phyloP scores from a whole-genome alignment of 2,888 invertebrate genomes.

The Thecophora atra region DNA sequence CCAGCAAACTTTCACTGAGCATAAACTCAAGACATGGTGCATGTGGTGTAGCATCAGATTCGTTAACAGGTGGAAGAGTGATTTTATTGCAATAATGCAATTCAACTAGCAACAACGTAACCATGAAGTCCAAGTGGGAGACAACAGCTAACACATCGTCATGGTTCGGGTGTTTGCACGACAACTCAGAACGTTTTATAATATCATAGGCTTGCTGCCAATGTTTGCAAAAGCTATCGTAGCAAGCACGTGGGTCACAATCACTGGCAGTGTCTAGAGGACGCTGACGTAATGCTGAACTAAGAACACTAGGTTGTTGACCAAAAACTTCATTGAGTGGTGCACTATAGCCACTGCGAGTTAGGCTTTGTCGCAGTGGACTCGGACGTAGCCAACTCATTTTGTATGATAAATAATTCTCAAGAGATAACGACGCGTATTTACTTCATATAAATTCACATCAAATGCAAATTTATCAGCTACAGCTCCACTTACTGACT shows the following conservation, averaged over 20 bases:
- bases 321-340: constrained; percentile 40
- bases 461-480: no score
- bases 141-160: constrained; percentile 92
- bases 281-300: constrained; percentile 67
- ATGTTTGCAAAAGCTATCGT: constrained; percentile 91
- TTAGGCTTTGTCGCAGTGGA: constrained; percentile 66
- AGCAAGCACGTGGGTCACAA: constrained; percentile 89
- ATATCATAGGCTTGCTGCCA: constrained; percentile 93
- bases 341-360: constrained; percentile 64
- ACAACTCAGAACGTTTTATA: constrained; percentile 74
- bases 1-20: constrained; percentile 85
- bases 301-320: constrained; percentile 27
- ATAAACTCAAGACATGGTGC: constrained; percentile 82
- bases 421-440: constrained; percentile 24
- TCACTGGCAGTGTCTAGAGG: constrained; percentile 75
- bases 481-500: no score
- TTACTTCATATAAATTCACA: not conserved
- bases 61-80: constrained; percentile 64
- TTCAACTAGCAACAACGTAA: constrained; percentile 83
- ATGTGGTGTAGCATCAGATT: constrained; percentile 65
- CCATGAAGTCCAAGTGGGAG: constrained; percentile 91
- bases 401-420: constrained; percentile 10
- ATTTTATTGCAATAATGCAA: constrained; percentile 72
- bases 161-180: constrained; percentile 70
- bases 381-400: constrained; percentile 80